phyloP scores from a whole-genome alignment of 2,113 vertebrate species.

The Petrocephalus zakoni region DNA sequence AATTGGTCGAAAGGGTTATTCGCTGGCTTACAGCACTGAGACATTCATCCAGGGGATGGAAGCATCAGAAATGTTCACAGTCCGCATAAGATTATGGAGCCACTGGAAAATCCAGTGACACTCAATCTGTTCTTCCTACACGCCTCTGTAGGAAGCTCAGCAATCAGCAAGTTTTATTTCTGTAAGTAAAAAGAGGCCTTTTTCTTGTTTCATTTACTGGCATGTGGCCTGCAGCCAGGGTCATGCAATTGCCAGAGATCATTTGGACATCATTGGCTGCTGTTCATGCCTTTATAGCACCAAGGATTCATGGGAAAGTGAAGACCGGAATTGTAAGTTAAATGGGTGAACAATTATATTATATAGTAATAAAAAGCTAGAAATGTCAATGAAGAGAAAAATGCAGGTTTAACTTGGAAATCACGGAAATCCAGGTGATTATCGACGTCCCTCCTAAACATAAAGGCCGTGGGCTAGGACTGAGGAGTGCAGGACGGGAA shows the following conservation, averaged over 20 bases:
- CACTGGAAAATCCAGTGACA: background rate
- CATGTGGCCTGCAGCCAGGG: background rate
- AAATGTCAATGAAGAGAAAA: background rate
- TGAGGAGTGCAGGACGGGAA: background rate
- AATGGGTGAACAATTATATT: background rate
- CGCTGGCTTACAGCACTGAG: background rate
- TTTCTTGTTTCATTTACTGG: background rate
- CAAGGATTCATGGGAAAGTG: background rate
- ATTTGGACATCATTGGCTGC: no score
- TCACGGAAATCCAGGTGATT: background rate
- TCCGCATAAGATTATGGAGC: background rate
- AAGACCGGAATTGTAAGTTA: no score
- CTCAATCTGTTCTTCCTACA: background rate
- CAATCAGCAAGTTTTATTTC: background rate
- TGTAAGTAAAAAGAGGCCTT: background rate
- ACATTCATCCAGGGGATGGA: background rate
- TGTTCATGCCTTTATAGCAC: background rate
- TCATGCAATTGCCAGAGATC: no score
- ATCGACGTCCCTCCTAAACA: background rate
- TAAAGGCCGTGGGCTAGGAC: background rate
- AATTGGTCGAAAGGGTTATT: background rate
- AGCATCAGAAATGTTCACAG: background rate
- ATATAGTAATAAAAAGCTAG: background rate
- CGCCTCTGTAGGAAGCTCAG: background rate
- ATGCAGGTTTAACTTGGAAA: background rate